Evolutionary conservation across 1,140 invertebrate genomes (phyloP).

Genomic region (Drosophila leontia): DNA sequence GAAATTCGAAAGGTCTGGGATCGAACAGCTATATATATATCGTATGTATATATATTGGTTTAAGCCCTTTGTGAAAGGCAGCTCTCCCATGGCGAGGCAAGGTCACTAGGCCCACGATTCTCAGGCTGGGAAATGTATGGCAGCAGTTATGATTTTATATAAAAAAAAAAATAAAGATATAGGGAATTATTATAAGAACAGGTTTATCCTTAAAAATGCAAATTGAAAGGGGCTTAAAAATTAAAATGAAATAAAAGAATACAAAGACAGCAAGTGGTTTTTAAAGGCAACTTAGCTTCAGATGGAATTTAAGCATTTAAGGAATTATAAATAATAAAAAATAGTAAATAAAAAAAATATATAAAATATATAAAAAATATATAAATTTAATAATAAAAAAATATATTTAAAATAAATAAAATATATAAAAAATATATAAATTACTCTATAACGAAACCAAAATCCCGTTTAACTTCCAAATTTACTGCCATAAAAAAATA

Average conservation of each 20-base stretch:
- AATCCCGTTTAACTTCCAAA: neutral
- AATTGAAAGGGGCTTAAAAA: neutral
- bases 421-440: neutral
- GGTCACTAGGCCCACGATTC: conserved; percentile 15
- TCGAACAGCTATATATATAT: neutral
- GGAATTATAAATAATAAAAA: no score
- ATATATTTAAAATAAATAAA: neutral
- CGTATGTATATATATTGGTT: neutral
- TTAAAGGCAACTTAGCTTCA: neutral
- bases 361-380: neutral
- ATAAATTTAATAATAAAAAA: no score
- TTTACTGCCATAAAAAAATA: neutral
- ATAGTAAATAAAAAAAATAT: neutral
- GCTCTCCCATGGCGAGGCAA: conserved; percentile 41
- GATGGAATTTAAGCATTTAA: neutral
- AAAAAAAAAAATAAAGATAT: neutral
- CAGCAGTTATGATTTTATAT: neutral
- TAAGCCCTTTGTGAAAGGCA: conserved; percentile 31
- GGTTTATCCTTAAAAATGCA: neutral
- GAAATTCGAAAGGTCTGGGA: conserved; percentile 41
- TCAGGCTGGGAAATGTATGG: conserved; percentile 8
- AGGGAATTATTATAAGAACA: neutral
- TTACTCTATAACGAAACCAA: no score
- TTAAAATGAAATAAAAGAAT: neutral
- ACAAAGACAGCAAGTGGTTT: neutral